These are phyloP conservation scores for Chrysomela aeneicollis DNA, from an alignment of 2,888 invertebrate genomes.

Conservation along the genomic window DNA sequence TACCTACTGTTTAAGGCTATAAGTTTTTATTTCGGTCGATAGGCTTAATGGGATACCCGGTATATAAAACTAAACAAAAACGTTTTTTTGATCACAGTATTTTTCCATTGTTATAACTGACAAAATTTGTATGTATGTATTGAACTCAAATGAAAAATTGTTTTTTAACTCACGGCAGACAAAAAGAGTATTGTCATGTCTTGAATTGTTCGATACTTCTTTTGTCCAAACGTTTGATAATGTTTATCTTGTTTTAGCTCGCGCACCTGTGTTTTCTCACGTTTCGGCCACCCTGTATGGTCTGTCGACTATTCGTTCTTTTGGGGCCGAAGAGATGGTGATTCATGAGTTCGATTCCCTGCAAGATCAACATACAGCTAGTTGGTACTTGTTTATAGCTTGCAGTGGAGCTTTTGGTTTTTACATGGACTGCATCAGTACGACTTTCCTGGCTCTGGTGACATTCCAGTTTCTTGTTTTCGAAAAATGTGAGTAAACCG, in stretches of 20 bases:
- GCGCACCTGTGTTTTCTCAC: constrained; percentile 91
- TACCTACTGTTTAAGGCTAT: too few relatives aligned
- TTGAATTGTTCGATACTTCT: too few relatives aligned
- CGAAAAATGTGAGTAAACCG: constrained; percentile 65
- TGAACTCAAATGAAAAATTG: too few relatives aligned
- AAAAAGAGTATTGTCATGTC: too few relatives aligned
- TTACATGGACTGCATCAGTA: constrained; percentile 70
- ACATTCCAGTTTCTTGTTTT: constrained; percentile 70
- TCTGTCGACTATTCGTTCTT: constrained; percentile 85
- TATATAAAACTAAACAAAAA: too few relatives aligned
- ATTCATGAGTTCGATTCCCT: constrained; percentile 77
- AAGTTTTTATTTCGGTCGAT: too few relatives aligned
- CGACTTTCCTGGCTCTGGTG: constrained; percentile 67
- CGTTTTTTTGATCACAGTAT: too few relatives aligned
- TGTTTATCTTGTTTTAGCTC: constrained; percentile 64
- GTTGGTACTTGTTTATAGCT: constrained; percentile 68
- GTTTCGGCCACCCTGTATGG: constrained; percentile 87
- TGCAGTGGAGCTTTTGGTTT: constrained; percentile 66
- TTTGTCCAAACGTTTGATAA: neutral
- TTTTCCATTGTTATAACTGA: too few relatives aligned
- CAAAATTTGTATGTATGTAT: too few relatives aligned
- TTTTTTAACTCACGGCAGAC: too few relatives aligned
- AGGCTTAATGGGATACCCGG: too few relatives aligned
- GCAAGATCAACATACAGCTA: constrained; percentile 73
- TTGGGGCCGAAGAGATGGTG: constrained; percentile 75